Evolutionary conservation across 2,888 invertebrate genomes (phyloP), one percentile per base, ranked within the genome.

Genomic region (Caenorhabditis wallacei): DNA sequence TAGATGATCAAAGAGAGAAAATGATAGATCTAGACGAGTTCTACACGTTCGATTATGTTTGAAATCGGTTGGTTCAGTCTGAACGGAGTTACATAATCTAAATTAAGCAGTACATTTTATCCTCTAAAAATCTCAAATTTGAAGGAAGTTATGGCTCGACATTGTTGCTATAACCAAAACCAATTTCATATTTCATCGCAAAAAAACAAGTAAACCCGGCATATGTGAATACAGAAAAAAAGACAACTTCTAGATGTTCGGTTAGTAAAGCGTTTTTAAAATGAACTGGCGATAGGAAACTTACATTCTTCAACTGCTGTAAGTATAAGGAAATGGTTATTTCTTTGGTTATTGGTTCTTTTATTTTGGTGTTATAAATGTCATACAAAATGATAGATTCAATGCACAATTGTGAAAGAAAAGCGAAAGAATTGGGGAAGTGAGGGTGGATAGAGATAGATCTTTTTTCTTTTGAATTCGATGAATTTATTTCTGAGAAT

Each of bases 241-340:
- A 37, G 37, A 76, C 30, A 48, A 70, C 43, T 46, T 51, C 24
- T 63, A 43, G n/a, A 51, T 53, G 2, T 24, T 26, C 20, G 53
- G 53, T 72, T 72, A 61, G 53, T 53, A 40, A 53, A 61, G 37
- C 37, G 22, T 37, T 53, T 59, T 30, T 7, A 16, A 24, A 40
- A n/a, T n/a, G n/a, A n/a, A n/a, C 18, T 22, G 16, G 40, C 40
- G 26, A 54, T 43, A 46, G 46, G 56, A 74, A 76, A 87, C 85
- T 83, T 82, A 87, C 82, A 53, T 69, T 83, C 84, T 82, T 82
- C 84, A 69, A 76, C 46, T 66, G 85, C 83, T 72, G 83, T 78
- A 82, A 84, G 66, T 57, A 74, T 24, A 40, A 78, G 11, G 18
- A 18, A 16, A 37, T 53, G 48, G 26, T 64, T 48, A n/a, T n/a